Evolutionary conservation across 2,797 vertebrate genomes (phyloP).

Genomic region (Crenichthys baileyi): DNA sequence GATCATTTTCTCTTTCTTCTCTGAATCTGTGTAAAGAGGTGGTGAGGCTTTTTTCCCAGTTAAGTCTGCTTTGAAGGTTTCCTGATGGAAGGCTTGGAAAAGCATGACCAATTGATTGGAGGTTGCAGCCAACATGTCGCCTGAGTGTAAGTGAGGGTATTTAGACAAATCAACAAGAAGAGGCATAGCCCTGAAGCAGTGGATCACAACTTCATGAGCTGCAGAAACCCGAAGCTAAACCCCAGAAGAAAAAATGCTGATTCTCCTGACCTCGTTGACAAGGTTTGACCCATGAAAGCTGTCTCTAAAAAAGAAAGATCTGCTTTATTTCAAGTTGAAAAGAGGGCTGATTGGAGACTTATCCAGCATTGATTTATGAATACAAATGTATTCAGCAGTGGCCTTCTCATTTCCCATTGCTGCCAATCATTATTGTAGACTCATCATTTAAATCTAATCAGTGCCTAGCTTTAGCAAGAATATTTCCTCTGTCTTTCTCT

Average conservation of each 20-base stretch:
- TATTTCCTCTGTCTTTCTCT: background rate
- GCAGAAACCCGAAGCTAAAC: slow-evolving; percentile 6
- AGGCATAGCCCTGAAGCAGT: slow-evolving; percentile 20
- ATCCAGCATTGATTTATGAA: background rate
- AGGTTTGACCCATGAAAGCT: background rate
- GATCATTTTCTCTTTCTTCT: background rate
- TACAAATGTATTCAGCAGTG: background rate
- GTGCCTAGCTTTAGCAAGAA: background rate
- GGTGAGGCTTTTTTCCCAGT: slow-evolving; percentile 7
- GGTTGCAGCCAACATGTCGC: slow-evolving; percentile 47
- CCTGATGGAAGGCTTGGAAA: slow-evolving; percentile 31
- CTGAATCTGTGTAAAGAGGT: background rate
- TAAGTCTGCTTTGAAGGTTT: slow-evolving; percentile 23
- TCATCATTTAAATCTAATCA: background rate
- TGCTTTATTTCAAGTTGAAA: slow-evolving; percentile 12
- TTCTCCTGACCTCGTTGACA: slow-evolving; percentile 3
- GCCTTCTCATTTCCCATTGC: background rate
- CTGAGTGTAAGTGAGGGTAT: slow-evolving; percentile 22
- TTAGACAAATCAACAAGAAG: slow-evolving; percentile 24
- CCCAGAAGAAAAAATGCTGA: slow-evolving; percentile 9
- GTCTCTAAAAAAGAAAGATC: background rate
- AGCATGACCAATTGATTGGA: slow-evolving; percentile 52
- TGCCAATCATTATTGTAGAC: background rate
- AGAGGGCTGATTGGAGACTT: background rate
- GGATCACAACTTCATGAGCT: slow-evolving; percentile 23